Conservation (phyloP, 2,797 vertebrate species). For the Malacoraja senta region DNA sequence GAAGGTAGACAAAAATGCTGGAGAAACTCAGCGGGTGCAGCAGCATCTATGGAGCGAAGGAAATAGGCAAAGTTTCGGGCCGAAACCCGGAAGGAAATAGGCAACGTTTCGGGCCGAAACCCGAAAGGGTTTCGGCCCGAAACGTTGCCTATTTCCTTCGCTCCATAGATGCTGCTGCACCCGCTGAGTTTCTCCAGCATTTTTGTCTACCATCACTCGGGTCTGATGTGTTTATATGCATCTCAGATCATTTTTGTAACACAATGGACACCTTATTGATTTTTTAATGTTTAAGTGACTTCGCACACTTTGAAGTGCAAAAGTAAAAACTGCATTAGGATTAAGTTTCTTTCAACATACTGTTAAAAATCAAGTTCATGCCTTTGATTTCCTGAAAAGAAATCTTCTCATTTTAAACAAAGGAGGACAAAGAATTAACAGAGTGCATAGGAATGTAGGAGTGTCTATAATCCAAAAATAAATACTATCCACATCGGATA, state of each 20-base stretch:
- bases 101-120: no score
- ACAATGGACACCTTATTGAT: not conserved
- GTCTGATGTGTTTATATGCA: no score
- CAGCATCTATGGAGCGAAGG: no score
- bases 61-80: no score
- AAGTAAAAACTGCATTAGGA: not conserved
- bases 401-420: not conserved
- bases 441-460: not conserved
- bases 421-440: not conserved
- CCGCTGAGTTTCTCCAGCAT: no score
- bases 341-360: not conserved
- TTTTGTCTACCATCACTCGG: not conserved
- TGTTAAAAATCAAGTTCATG: not conserved
- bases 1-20: no score
- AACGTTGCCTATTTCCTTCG: no score
- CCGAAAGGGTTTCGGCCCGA: no score
- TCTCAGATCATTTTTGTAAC: not conserved
- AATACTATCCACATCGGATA: not conserved
- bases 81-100: no score
- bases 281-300: not conserved
- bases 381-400: not conserved
- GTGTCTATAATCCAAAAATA: not conserved
- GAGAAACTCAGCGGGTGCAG: no score
- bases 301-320: not conserved
- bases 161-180: no score